Evolutionary conservation across 2,797 vertebrate genomes (phyloP), one percentile per base, ranked within the genome.

Genomic region (Cuniculus paca): DNA sequence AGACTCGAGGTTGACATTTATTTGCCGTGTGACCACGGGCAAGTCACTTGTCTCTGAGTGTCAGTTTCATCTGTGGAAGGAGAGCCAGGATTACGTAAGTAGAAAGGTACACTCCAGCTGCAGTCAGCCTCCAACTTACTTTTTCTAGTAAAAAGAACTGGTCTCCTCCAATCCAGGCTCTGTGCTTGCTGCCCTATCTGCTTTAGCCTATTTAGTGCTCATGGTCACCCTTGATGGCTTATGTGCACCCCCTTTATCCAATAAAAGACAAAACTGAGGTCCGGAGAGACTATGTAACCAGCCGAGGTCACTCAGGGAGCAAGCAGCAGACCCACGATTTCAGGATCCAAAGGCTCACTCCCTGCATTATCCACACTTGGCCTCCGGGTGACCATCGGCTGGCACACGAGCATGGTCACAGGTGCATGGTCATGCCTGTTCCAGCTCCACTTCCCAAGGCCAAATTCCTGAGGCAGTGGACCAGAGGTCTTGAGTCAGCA

Each of bases 21-120:
- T 78, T 31, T 81, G 58, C 90, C 34, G 6, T 77, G 60, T 75
- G 95, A 85, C 65, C 84, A 19, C 95, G 61, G 78, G 28, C 65
- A 85, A 85, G 84, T 88, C 65, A 58, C 74, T 82, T 20, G 72
- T 81, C 31, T 85, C 84, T 58, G 54, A 34, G 16, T n/a, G 20
- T 89, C 45, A 5, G 79, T 86, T 61, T 88, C 85, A 70, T 9
- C 65, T 6, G 26, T 72, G 88, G 94, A 79, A 72, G 50, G 36
- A 92, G 17, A 36, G 34, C 22, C 36, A 56, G n/a, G 50, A 42
- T 79, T 16, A 36, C 36, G 65, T 3, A 24, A 88, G 20, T 26
- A 75, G 80, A 52, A 83, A 92, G 50, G 61, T 26, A 19, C 52
- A 20, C 22, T 52, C 31, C 20, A 72, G 34, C 13, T 56, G 48